A percentile compares a stretch with the other conserved stretches of the same genome.
Conservation (phyloP, 2,113 vertebrate species). For the Acanthochromis polyacanthus region DNA sequence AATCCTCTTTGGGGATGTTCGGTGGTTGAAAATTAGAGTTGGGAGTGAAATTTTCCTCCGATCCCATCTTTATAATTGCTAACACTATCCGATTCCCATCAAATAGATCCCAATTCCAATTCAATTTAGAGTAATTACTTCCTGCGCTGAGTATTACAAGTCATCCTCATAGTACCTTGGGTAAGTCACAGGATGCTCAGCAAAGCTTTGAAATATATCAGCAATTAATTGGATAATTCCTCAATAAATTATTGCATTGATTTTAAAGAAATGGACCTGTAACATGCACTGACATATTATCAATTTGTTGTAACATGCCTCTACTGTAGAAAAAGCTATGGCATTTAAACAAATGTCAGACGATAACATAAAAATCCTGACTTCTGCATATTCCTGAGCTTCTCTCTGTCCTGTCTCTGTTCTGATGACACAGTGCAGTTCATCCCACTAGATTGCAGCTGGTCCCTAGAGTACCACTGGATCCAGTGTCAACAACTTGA, state of each 20-base stretch:
- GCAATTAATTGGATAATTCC: conserved; percentile 14
- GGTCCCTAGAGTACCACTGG: background rate
- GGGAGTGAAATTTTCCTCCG: background rate
- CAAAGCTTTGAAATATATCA: conserved; percentile 1
- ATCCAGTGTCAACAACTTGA: conserved; percentile 15
- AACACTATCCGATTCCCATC: conserved; percentile 1
- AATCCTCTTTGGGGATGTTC: background rate
- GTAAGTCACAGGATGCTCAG: no score
- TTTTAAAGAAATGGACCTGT: background rate
- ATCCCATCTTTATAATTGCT: conserved; percentile 13
- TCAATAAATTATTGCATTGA: background rate
- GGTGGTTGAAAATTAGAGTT: conserved; percentile 3
- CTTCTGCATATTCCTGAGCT: background rate
- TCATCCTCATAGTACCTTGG: background rate
- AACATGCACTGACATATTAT: no score
- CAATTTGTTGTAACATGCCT: no score
- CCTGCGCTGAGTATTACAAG: background rate
- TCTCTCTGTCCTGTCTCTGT: background rate
- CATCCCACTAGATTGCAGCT: background rate
- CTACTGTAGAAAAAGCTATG: background rate
- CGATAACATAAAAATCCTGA: background rate
- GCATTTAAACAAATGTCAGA: conserved; percentile 3
- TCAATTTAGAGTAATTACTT: conserved; percentile 22
- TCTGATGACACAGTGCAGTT: background rate
- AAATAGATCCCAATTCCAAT: conserved; percentile 29